phyloP scores from a whole-genome alignment of 2,888 invertebrate species.

The Lumbricus terrestris region DNA sequence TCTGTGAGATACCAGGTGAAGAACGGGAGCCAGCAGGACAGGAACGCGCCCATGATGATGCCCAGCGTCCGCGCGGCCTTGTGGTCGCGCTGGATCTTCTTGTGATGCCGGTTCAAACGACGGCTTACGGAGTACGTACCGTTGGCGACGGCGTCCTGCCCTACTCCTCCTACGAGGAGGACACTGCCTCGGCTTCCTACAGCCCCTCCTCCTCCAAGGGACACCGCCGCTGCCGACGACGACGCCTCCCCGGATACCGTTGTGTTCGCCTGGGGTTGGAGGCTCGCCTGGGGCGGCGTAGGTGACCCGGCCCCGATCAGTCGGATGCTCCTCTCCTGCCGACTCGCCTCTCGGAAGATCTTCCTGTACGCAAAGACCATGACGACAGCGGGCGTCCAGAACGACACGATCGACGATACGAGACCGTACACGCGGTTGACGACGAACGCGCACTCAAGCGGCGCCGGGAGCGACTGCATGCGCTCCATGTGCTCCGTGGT shows the following conservation, averaged over 20 bases:
- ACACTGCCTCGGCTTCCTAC: background rate
- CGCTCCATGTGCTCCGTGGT: background rate
- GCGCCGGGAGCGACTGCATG: background rate
- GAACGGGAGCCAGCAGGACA: slow-evolving; percentile 93
- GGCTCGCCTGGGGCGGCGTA: background rate
- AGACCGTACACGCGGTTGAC: slow-evolving; percentile 56
- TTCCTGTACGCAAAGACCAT: slow-evolving; percentile 57
- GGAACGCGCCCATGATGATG: slow-evolving; percentile 95
- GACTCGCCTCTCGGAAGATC: slow-evolving; percentile 54
- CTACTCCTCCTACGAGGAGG: background rate
- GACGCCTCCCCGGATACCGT: background rate
- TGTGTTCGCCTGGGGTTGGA: background rate
- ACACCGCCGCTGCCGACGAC: no score
- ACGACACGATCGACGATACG: slow-evolving; percentile 57
- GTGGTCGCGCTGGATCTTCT: slow-evolving; percentile 57
- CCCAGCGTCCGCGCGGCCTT: slow-evolving; percentile 88
- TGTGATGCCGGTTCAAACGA: slow-evolving; percentile 39
- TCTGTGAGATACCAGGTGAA: slow-evolving; percentile 74
- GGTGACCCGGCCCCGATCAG: slow-evolving; percentile 18
- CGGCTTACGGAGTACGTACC: slow-evolving; percentile 19
- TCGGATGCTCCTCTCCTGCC: slow-evolving; percentile 50
- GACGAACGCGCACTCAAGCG: slow-evolving; percentile 42
- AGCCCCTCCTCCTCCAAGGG: background rate
- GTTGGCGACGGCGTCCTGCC: background rate
- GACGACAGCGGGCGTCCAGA: slow-evolving; percentile 58